Conservation (phyloP, 2,797 vertebrate genomes). For the Neoniphon sammara region DNA sequence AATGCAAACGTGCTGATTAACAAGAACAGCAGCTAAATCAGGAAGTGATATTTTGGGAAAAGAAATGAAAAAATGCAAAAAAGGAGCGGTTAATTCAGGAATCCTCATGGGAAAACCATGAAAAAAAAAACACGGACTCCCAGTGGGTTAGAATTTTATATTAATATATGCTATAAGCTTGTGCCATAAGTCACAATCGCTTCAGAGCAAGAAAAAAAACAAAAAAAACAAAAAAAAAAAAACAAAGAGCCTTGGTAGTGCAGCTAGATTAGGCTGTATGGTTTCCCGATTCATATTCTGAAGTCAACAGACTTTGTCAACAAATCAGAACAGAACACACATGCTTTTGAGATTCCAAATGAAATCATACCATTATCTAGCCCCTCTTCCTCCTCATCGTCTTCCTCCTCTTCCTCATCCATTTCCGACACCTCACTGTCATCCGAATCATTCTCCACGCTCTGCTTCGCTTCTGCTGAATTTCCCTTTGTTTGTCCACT, state of each 20-base stretch:
- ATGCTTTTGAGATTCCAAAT: neutral
- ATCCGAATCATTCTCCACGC: conserved; percentile 57
- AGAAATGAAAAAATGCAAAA: neutral
- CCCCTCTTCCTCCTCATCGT: conserved; percentile 50
- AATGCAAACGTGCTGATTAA: too few relatives aligned
- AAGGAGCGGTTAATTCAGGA: too few relatives aligned
- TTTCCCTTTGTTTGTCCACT: neutral
- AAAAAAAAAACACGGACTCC: too few relatives aligned
- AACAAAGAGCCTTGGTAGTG: too few relatives aligned
- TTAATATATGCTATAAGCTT: too few relatives aligned
- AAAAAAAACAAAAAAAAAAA: too few relatives aligned
- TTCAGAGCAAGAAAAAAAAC: too few relatives aligned
- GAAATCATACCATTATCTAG: conserved; percentile 57
- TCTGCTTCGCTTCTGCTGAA: neutral
- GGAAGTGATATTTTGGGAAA: neutral
- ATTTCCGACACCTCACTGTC: conserved; percentile 77
- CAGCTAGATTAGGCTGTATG: too few relatives aligned
- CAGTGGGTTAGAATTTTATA: too few relatives aligned
- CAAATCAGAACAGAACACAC: neutral
- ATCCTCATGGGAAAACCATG: too few relatives aligned
- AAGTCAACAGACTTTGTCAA: neutral
- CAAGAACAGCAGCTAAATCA: neutral
- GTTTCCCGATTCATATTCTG: too few relatives aligned
- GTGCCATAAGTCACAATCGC: too few relatives aligned
- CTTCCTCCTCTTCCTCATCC: conserved; percentile 68